Evolutionary conservation across 2,797 vertebrate species (phyloP), one percentile per base, ranked within the genome.

Genomic region (Lithobates pipiens): DNA sequence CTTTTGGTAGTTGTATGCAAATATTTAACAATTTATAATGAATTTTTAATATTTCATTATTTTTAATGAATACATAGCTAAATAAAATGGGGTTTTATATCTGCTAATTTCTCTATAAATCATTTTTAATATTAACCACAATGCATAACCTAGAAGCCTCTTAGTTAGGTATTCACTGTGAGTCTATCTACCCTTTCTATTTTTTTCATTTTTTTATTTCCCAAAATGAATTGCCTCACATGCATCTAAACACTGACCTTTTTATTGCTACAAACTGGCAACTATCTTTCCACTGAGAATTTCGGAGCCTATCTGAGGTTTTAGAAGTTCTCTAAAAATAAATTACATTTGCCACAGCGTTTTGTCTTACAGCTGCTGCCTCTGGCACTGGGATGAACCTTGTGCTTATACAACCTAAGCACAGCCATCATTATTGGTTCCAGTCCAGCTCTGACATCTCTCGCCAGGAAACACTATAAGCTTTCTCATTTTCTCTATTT

Each of bases 391-490:
- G 7, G 15, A 86, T 79, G 82, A 86, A 80, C 86, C 89, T 88
- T 23, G 84, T 86, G 85, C 88, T 91, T 61, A 80, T 57, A 83
- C 76, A 86, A 83, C 76, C 89, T 0, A 23, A 54, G 80, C 90
- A 88, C 90, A 90, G 87, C 57, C 32, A 61, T 89, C 83, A 63
- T 83, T 29, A 86, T 88, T 91, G 88, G 90, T 90, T 90, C 83
- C 83, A 82, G 10, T 29, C 79, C 36, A 44, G 32, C 86, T 85
- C 87, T 82, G 84, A 89, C 83, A 78, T 79, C 80, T 79, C 63
- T 10, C 15, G 85, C 75, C 80, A 87, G 39, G 54, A 81, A 76
- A 36, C 29, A 82, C 69, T 54, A 61, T 71, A 29, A 54, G 74
- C 75, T 74, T 73, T 79, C 57, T 79, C 42, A 85, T 74, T 79